Evolutionary conservation across 2,888 invertebrate genomes (phyloP), one percentile per base, ranked within the genome.

Genomic region (Zaprionus obscuricornis): DNA sequence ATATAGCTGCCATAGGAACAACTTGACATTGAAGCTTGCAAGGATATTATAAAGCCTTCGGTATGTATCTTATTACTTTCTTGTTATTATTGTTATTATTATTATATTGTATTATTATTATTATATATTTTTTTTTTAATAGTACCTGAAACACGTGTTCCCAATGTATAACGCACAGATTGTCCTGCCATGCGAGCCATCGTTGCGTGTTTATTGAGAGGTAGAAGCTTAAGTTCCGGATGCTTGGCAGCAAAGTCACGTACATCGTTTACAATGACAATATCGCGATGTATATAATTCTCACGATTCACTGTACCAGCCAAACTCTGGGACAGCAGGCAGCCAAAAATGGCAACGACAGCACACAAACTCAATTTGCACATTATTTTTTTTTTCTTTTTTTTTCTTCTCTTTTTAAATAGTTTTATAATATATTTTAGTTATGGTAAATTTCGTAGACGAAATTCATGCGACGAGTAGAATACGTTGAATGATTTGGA

Each of bases 161-260:
- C 90, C 16, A 89, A 42, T 4, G 75, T 82, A 40, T 89, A 89
- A 7, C 85, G 84, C 3, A 89, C 84, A 1, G 84, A 68, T 17
- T 70, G 67, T 0, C 31, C 45, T 1, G 64, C 69, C 0, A 13
- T 11, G 1, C 73, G 74, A 1, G 22, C 45, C 18, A 63, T 34
- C 1, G 58, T n/a, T n/a, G n/a, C 43, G 16, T 84, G 73, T 62
- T 82, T 88, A 1, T 56, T 51, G 58, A 89, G 26, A 0, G 71
- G 85, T 14, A 68, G 59, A 20, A 89, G 42, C 13, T 70, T 46
- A 2, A 88, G 17, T 0, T 83, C 83, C 3, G 89, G 88, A 68
- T 87, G 85, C 16, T 74, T 68, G 31, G 66, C 76, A 1, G 67
- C 72, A 26, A 85, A 89, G 1, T 74, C 71, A 1, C 67, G 74